Evolutionary conservation across 2,797 vertebrate genomes (phyloP).

Genomic region (Muscicapa comitata): DNA sequence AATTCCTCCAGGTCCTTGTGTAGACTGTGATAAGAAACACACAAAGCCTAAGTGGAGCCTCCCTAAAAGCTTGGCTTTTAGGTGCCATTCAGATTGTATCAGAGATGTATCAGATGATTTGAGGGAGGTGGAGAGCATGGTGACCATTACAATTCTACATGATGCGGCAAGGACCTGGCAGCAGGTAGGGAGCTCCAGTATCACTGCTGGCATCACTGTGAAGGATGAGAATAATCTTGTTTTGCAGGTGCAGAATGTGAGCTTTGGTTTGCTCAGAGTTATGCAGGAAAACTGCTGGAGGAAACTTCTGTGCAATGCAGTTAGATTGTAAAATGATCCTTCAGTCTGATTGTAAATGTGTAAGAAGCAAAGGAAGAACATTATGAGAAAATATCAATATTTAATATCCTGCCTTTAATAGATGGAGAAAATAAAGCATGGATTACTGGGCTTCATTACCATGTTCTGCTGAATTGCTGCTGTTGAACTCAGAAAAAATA

Average conservation of each 20-base stretch:
- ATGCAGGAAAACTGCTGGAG: not conserved
- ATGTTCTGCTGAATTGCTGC: conserved; percentile 11
- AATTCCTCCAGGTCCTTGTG: not conserved
- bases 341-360: not conserved
- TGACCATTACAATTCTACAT: not conserved
- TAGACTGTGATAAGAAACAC: not conserved
- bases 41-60: not conserved
- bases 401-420: not conserved
- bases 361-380: not conserved
- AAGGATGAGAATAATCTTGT: not conserved
- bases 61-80: not conserved
- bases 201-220: not conserved
- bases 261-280: not conserved
- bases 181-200: not conserved
- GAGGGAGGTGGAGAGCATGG: not conserved
- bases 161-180: not conserved
- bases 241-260: not conserved
- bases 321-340: conserved; percentile 5
- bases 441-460: not conserved
- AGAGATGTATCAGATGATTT: not conserved
- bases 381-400: not conserved
- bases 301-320: not conserved
- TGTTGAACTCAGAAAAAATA: not conserved
- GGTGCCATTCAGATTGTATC: not conserved
- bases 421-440: not conserved